Evolutionary conservation across 1,140 invertebrate genomes (phyloP).

Genomic region (Bombus turneri): DNA sequence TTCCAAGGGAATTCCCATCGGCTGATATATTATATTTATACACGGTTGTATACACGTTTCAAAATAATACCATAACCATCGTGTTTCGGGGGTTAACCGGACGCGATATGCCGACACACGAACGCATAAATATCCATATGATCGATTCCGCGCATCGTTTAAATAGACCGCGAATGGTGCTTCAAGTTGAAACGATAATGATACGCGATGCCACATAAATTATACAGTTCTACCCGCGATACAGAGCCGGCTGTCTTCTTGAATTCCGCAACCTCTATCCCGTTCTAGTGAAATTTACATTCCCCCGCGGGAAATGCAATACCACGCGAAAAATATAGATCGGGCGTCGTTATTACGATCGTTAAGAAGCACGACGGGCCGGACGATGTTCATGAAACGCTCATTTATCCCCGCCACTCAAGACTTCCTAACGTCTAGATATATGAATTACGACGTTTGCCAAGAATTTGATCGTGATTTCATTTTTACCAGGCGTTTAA

Average conservation of each 20-base stretch:
- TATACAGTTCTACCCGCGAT: background rate
- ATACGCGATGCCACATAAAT: slow-evolving; percentile 31
- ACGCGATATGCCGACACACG: background rate
- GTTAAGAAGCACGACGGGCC: background rate
- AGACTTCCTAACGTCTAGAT: background rate
- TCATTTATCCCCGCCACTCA: background rate
- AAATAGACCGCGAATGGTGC: slow-evolving; percentile 18
- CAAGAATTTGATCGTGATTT: background rate
- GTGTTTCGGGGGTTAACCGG: background rate
- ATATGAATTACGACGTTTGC: background rate
- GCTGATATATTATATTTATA: background rate
- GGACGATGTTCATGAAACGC: background rate
- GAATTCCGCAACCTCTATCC: background rate
- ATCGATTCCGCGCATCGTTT: slow-evolving; percentile 18
- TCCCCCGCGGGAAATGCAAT: background rate
- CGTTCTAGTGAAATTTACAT: slow-evolving; percentile 18
- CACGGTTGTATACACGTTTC: background rate
- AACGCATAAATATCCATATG: background rate
- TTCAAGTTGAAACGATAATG: slow-evolving; percentile 37
- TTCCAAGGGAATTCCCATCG: background rate
- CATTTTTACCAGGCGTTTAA: background rate
- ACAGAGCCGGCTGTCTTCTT: slow-evolving; percentile 13
- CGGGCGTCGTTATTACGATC: slow-evolving; percentile 35
- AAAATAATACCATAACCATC: background rate
- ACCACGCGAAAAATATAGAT: slow-evolving; percentile 14